Evolutionary conservation across 2,888 invertebrate species (phyloP).

Genomic region (Melinopterus prodromus): DNA sequence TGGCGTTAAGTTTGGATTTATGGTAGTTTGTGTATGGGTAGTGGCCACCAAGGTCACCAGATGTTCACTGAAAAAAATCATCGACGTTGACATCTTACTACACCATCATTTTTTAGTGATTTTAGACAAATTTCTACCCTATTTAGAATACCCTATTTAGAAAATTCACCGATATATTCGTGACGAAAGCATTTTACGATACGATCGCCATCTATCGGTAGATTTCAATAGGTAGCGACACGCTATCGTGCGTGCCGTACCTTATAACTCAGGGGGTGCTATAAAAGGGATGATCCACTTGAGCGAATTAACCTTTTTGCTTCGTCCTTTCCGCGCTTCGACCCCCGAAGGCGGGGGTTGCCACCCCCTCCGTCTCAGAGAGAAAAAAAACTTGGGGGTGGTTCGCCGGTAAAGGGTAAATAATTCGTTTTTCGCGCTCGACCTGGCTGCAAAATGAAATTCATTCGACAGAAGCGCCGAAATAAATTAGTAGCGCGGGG

Average conservation of each 20-base stretch:
- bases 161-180: no score
- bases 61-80: no score
- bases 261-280: background rate
- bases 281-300: background rate
- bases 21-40: no score
- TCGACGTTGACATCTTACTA: no score
- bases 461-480: constrained; percentile 4
- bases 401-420: background rate
- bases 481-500: background rate
- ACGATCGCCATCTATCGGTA: background rate
- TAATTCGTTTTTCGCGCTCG: background rate
- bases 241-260: background rate
- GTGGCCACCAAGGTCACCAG: no score
- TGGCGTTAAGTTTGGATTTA: background rate
- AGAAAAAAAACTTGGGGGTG: background rate
- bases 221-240: background rate
- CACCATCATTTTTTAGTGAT: no score
- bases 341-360: background rate
- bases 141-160: no score
- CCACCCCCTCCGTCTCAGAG: background rate
- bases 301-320: background rate
- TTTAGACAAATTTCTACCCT: no score
- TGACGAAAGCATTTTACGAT: background rate
- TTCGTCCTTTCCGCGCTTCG: background rate
- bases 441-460: background rate